Conservation (phyloP, 2,113 vertebrate species). For the Melanerpes aurifrons region DNA sequence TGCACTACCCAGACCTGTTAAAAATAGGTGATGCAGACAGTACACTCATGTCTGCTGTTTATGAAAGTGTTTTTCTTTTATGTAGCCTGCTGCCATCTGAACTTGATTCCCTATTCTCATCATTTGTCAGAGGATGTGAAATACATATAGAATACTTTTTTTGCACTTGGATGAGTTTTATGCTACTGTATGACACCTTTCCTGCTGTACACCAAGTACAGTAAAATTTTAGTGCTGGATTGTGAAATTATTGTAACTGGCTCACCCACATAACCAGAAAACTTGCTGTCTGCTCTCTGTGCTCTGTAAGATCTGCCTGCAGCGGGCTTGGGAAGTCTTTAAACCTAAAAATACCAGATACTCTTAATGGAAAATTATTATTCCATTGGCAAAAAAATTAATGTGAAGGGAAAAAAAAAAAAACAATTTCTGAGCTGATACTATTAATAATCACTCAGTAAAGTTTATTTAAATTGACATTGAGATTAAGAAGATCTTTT, state of each 20-base stretch:
- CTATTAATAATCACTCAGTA: not conserved
- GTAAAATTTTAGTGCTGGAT: not conserved
- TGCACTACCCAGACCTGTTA: not conserved
- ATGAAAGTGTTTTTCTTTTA: not conserved
- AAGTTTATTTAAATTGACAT: not conserved
- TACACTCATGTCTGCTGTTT: not conserved
- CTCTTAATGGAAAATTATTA: not conserved
- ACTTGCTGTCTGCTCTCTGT: not conserved
- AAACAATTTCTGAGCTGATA: not conserved
- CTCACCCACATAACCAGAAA: not conserved
- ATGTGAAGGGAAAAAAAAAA: not conserved
- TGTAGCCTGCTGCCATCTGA: not conserved
- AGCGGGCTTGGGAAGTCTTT: not conserved
- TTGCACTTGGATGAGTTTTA: not conserved
- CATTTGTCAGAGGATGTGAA: not conserved
- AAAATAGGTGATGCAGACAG: not conserved
- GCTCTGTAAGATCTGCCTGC: not conserved
- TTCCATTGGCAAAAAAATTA: not conserved
- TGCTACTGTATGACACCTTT: not conserved
- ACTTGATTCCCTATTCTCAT: not conserved
- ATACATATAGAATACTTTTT: not conserved
- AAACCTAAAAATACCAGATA: not conserved
- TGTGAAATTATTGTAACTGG: not conserved
- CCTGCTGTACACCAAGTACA: not conserved
- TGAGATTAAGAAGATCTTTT: not conserved